Evolutionary conservation across 2,113 vertebrate species (phyloP).

Genomic region (Capreolus pygargus): DNA sequence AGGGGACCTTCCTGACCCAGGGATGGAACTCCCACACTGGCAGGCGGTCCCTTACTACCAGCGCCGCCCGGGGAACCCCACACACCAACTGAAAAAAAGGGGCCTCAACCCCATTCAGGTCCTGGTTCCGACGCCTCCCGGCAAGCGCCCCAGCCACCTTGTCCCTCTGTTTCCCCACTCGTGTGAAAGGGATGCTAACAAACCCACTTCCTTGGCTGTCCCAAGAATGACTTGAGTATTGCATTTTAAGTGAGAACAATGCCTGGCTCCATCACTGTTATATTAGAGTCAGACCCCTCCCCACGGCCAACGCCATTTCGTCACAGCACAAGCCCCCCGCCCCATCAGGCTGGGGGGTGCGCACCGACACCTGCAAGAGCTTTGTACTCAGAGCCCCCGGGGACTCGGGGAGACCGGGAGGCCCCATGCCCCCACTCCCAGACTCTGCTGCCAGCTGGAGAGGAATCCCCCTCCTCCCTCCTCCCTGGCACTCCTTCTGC

Average conservation of each 20-base stretch:
- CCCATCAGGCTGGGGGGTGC: too few species aligned
- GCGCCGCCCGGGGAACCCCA: neutral
- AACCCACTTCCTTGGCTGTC: neutral
- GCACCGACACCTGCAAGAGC: neutral
- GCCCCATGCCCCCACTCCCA: conserved; percentile 65
- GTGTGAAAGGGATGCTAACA: neutral
- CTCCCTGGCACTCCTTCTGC: conserved; percentile 82
- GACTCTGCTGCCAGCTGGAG: conserved; percentile 82
- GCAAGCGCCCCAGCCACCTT: neutral
- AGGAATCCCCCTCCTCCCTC: conserved; percentile 79
- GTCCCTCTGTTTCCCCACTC: neutral
- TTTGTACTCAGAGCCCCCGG: neutral
- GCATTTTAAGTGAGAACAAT: neutral
- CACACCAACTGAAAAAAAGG: neutral
- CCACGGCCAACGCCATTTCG: neutral
- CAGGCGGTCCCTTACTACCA: neutral
- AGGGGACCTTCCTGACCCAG: neutral
- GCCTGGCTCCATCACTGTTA: neutral
- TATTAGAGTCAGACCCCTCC: neutral
- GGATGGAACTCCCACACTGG: neutral
- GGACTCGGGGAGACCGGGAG: neutral
- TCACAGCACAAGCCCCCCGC: neutral
- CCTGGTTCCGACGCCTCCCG: neutral
- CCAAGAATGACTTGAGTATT: neutral
- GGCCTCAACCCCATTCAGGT: neutral